Percentiles rank a stretch among this genome's conserved stretches.
phyloP scores from a whole-genome alignment of 2,797 vertebrate species.

The Macropus fuliginosus region DNA sequence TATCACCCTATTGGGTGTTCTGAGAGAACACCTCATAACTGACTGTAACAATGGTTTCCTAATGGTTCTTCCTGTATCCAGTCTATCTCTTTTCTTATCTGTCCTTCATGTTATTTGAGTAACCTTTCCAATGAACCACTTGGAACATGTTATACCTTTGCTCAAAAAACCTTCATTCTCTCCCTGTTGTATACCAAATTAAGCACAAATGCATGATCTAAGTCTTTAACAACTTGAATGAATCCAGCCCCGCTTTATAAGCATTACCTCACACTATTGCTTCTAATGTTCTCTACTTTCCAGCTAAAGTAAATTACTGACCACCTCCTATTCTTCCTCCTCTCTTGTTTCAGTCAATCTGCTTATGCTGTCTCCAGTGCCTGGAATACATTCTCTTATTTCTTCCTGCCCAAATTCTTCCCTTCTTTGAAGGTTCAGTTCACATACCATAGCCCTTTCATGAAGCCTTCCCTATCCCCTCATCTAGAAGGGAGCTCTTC shows the following conservation, averaged over 20 bases:
- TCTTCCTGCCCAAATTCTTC: background rate
- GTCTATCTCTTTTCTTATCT: background rate
- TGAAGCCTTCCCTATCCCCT: background rate
- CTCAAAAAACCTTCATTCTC: background rate
- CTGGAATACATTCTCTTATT: background rate
- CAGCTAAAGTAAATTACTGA: background rate
- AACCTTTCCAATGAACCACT: background rate
- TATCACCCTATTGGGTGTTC: rapidly evolving
- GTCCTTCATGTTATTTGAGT: background rate
- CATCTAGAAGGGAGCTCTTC: too few relatives aligned
- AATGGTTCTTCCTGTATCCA: background rate
- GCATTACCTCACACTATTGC: background rate
- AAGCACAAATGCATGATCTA: background rate
- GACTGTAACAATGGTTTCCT: background rate
- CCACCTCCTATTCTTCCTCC: background rate
- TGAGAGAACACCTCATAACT: background rate
- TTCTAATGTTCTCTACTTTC: background rate
- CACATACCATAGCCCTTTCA: background rate
- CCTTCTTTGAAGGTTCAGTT: background rate
- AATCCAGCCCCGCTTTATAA: background rate
- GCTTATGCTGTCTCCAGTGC: background rate
- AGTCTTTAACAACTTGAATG: background rate
- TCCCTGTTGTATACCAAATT: background rate
- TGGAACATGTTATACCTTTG: background rate
- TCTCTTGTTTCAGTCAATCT: background rate